Conservation (phyloP, 37 sponge, comb jelly and placozoan genomes). For the Ianthella basta region DNA sequence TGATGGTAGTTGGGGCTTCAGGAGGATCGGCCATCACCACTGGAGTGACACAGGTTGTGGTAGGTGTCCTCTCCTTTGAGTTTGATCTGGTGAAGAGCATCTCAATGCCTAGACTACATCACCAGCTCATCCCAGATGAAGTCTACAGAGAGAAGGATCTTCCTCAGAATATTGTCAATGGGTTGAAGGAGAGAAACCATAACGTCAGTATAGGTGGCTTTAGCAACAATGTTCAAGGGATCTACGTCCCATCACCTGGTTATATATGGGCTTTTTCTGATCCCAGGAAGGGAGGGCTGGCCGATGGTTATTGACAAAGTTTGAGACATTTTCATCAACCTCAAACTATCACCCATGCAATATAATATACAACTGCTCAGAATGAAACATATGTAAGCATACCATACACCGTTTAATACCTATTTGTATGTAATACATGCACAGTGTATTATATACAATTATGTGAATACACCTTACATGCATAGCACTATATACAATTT, state of each 20-base stretch:
- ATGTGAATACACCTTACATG: too few relatives aligned
- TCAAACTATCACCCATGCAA: too few relatives aligned
- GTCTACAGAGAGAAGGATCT: constrained; percentile 63
- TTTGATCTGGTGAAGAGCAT: constrained; percentile 59
- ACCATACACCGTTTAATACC: too few relatives aligned
- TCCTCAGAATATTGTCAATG: constrained; percentile 22
- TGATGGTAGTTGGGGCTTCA: constrained; percentile 86
- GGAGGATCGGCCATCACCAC: constrained; percentile 89
- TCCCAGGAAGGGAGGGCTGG: constrained; percentile 78
- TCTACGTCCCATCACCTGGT: constrained; percentile 27
- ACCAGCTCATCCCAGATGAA: constrained; percentile 77
- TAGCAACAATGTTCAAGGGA: constrained; percentile 45
- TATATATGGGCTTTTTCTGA: constrained; percentile 69
- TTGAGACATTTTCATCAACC: too few relatives aligned
- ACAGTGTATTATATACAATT: too few relatives aligned
- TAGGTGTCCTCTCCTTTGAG: constrained; percentile 61
- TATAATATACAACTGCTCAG: too few relatives aligned
- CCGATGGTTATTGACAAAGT: constrained; percentile 63
- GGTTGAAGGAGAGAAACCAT: not conserved
- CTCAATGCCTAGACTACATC: constrained; percentile 58
- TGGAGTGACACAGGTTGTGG: constrained; percentile 65
- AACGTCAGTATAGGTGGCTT: not conserved
- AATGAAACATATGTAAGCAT: too few relatives aligned
- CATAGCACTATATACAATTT: too few relatives aligned
- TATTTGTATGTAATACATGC: too few relatives aligned